Evolutionary conservation across 2,113 vertebrate genomes (phyloP).

Genomic region (Notarius lentiginosus): DNA sequence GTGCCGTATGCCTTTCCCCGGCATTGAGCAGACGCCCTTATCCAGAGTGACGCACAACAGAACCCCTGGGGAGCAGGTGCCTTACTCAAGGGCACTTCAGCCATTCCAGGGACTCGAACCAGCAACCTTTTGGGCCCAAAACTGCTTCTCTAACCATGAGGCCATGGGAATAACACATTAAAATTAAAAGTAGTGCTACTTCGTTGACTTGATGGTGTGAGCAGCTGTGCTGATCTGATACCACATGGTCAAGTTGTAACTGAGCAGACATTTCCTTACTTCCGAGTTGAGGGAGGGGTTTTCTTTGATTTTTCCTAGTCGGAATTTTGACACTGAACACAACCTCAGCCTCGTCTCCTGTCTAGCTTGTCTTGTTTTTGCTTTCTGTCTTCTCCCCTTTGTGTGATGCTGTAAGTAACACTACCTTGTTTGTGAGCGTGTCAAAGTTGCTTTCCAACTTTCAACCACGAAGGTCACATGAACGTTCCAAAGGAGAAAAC

Average conservation of each 20-base stretch:
- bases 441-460: neutral
- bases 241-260: neutral
- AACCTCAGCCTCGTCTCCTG: neutral
- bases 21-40: too few relatives aligned
- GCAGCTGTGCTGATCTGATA: neutral
- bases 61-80: too few relatives aligned
- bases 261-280: neutral
- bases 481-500: neutral
- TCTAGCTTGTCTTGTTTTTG: neutral
- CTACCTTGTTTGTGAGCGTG: neutral
- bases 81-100: too few relatives aligned
- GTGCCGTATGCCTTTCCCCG: too few relatives aligned
- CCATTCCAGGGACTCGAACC: too few relatives aligned
- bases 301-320: neutral
- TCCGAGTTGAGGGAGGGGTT: neutral
- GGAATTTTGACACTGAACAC: neutral
- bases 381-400: neutral
- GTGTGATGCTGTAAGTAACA: too few relatives aligned
- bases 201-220: neutral
- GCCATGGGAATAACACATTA: neutral
- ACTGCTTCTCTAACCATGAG: too few relatives aligned
- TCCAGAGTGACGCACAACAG: too few relatives aligned
- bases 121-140: too few relatives aligned
- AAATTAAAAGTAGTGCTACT: neutral
- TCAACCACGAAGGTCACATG: neutral